Percentiles rank a stretch among this genome's conserved stretches.
phyloP scores from a whole-genome alignment of 2,797 vertebrate species.

The Hippocampus kuda region DNA sequence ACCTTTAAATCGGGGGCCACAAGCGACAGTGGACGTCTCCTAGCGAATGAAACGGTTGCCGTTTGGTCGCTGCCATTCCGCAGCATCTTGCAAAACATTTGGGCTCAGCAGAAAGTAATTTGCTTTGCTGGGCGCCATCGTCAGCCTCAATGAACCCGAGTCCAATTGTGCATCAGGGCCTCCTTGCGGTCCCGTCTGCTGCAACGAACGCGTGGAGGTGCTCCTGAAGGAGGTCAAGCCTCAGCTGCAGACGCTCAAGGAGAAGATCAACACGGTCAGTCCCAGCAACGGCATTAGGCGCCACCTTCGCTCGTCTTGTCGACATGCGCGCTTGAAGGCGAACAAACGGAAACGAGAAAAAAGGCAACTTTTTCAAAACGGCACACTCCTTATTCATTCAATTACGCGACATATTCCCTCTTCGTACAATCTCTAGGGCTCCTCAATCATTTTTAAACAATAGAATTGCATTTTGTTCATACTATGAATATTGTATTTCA shows the following conservation, averaged over 20 bases:
- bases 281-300: neutral
- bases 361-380: too few relatives aligned
- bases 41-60: neutral
- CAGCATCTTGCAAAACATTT: neutral
- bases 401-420: too few relatives aligned
- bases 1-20: neutral
- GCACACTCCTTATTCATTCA: too few relatives aligned
- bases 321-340: too few relatives aligned
- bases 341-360: too few relatives aligned
- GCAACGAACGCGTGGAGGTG: slow-evolving; percentile 74
- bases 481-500: too few relatives aligned
- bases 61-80: neutral
- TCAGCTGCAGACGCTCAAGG: slow-evolving; percentile 78
- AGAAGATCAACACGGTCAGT: slow-evolving; percentile 78
- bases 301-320: neutral
- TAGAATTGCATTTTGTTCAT: too few relatives aligned
- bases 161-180: slow-evolving; percentile 60
- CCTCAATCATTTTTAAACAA: too few relatives aligned
- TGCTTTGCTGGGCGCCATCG: neutral
- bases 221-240: slow-evolving; percentile 74
- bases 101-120: neutral
- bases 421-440: too few relatives aligned
- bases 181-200: slow-evolving; percentile 77
- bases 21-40: neutral
- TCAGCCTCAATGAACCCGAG: neutral